Evolutionary conservation across 2,113 vertebrate genomes (phyloP).

Genomic region (Petaurus breviceps): DNA sequence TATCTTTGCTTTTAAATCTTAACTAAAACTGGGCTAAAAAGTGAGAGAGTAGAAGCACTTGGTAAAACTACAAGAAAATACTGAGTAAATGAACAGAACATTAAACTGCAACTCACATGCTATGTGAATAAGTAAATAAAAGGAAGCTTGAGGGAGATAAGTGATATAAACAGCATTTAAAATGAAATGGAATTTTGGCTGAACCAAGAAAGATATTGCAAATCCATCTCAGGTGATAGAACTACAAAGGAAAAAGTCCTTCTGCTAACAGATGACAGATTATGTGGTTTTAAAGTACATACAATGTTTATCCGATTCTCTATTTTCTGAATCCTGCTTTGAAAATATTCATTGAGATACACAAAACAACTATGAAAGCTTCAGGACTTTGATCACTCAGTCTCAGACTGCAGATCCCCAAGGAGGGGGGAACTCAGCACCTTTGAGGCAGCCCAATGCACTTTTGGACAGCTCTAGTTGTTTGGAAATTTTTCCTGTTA

Average conservation of each 20-base stretch:
- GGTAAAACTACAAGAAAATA: neutral
- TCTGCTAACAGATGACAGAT: neutral
- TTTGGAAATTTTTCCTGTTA: neutral
- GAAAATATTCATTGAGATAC: constrained; percentile 29
- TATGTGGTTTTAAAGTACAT: neutral
- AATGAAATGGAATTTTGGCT: constrained; percentile 5
- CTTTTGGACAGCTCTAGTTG: neutral
- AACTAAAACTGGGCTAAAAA: neutral
- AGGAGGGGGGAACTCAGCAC: neutral
- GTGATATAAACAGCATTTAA: neutral
- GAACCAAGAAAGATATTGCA: neutral
- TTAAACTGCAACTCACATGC: neutral
- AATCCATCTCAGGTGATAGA: neutral
- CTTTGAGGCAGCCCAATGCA: neutral
- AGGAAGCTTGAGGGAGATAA: neutral
- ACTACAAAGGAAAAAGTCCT: neutral
- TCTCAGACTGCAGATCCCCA: neutral
- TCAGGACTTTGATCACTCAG: neutral
- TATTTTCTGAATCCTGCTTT: constrained; percentile 31
- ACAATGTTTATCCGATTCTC: constrained; percentile 5
- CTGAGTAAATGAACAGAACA: neutral
- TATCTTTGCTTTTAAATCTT: neutral
- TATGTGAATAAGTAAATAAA: neutral
- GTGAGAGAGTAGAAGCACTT: neutral
- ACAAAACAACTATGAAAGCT: constrained; percentile 29